Conservation (phyloP, 1,140 invertebrate species). For the Aphaenogaster rudis region DNA sequence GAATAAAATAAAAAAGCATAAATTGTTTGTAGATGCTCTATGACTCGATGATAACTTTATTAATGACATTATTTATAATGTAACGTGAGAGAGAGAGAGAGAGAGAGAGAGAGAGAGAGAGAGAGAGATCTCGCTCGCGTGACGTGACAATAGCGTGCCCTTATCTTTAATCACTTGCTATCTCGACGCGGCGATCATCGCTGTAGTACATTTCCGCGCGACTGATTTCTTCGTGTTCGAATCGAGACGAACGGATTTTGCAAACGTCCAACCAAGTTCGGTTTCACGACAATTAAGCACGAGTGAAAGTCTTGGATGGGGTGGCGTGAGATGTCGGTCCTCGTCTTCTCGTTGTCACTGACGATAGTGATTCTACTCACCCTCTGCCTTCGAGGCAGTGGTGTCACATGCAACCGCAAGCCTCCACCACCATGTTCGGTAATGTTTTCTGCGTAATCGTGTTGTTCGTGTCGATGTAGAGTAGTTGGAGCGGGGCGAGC, state of each 20-base stretch:
- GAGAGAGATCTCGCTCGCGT: not conserved
- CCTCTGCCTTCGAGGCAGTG: not conserved
- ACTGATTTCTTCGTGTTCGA: slow-evolving; percentile 3
- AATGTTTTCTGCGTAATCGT: slow-evolving; percentile 92
- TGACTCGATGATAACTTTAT: not conserved
- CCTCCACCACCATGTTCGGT: slow-evolving; percentile 94
- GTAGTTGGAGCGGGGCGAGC: slow-evolving; percentile 91
- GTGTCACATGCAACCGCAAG: slow-evolving; percentile 93
- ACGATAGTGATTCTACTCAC: not conserved
- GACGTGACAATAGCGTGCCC: not conserved
- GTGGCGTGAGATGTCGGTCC: not conserved
- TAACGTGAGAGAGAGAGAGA: not conserved
- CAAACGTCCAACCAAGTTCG: not conserved
- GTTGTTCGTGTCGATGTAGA: slow-evolving; percentile 92
- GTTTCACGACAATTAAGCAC: slow-evolving; percentile 28
- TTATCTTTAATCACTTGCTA: slow-evolving; percentile 4
- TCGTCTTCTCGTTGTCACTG: slow-evolving; percentile 3
- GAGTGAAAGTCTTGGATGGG: not conserved
- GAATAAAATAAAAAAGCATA: not conserved
- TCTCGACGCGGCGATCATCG: not conserved
- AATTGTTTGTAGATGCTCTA: not conserved
- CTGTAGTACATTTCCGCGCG: not conserved
- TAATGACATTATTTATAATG: not conserved
- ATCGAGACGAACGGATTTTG: slow-evolving; percentile 20
- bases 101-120: not conserved